Base-by-base conservation (phyloP, 2,888 invertebrate species). In the Microdon myrmicae region DNA sequence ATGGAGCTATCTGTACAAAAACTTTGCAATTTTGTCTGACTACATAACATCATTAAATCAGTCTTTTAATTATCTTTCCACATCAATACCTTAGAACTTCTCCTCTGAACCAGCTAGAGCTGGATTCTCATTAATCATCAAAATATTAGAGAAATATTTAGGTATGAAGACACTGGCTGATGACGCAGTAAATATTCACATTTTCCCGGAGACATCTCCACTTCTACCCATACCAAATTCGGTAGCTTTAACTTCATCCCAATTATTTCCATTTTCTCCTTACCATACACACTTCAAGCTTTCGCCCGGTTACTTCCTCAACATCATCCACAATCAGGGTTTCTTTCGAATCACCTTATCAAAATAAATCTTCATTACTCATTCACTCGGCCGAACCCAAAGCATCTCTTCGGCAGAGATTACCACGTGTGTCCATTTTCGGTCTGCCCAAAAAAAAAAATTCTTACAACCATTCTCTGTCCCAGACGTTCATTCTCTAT, bases 291-390 rank as follows among this genome's bases (percentile, higher is more conserved):
- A 47, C 45, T 39, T 48, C n/a, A n/a, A n/a, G 19, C 10, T 44
- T 48, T 44, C 23, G n/a, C 16, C 39, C 10, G 23, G 13, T 35
- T 22, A 20, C 12, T 10, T 9, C 34, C 7, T 26, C 9, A 8
- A 22, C 26, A 49, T n/a, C n/a, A n/a, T n/a, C n/a, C n/a, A n/a
- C n/a, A n/a, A n/a, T n/a, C n/a, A n/a, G n/a, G n/a, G n/a, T n/a
- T n/a, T n/a, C n/a, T n/a, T n/a, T n/a, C n/a, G n/a, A n/a, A 49
- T 41, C 43, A 45, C 32, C 29, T 39, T 39, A 28, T 39, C 38
- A 34, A 34, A 55, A 35, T 39, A 55, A 55, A 55, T 47, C 55
- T 34, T 55, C 55, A 47, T 55, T 55, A 54, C 54, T 53, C 53
- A 44, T 23, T 32, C 23, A 19, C 32, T 26, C n/a, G 5, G 12